phyloP scores from a whole-genome alignment of 2,797 vertebrate genomes.

The Premnoplex brunnescens region DNA sequence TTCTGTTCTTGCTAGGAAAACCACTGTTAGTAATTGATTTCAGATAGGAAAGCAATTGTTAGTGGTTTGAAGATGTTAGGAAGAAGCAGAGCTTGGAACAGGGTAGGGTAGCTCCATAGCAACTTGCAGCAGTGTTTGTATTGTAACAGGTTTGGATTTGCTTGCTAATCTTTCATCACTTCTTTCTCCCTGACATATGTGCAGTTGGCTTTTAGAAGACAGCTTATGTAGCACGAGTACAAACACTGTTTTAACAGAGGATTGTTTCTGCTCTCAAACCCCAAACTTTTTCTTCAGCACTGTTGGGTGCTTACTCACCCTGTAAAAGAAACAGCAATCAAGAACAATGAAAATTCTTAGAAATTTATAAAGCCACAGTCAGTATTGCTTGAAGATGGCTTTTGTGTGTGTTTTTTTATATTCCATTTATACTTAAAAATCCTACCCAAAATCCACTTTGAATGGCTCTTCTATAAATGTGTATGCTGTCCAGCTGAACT shows the following conservation, averaged over 20 bases:
- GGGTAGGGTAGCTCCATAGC: not conserved
- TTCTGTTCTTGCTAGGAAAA: not conserved
- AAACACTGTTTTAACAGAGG: not conserved
- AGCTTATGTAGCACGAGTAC: not conserved
- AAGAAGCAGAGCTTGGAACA: not conserved
- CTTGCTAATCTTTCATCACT: not conserved
- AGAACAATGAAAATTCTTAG: not conserved
- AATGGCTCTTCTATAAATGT: not conserved
- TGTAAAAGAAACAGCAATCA: not conserved
- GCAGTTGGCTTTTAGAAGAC: not conserved
- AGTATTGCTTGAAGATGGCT: not conserved
- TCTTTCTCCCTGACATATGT: not conserved
- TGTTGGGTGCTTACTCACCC: not conserved
- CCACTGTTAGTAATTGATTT: not conserved
- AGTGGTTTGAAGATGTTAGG: not conserved
- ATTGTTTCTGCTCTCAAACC: not conserved
- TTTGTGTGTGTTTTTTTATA: not conserved
- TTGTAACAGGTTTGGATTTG: not conserved
- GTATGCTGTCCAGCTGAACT: not conserved
- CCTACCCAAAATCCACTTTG: accelerated
- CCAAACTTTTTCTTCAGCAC: accelerated
- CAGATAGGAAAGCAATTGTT: not conserved
- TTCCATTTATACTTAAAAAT: not conserved
- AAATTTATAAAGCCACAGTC: not conserved
- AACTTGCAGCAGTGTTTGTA: not conserved